Conservation (phyloP, 2,888 invertebrate species). For the Phrixothrix hirtus region DNA sequence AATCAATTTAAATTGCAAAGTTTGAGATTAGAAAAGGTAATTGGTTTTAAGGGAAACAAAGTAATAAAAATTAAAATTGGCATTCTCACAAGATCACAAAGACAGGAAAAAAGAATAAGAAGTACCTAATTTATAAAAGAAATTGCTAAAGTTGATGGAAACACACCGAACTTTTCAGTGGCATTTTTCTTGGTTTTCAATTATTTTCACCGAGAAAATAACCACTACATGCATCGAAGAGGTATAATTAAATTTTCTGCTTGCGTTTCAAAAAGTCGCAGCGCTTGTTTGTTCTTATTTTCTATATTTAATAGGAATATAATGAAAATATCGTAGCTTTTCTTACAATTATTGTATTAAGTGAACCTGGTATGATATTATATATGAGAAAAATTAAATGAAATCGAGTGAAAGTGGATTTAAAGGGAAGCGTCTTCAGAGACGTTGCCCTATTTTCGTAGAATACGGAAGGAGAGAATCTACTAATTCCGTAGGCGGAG, state of each 20-base stretch:
- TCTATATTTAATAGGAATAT: too few species aligned
- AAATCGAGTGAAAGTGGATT: slow-evolving; percentile 15
- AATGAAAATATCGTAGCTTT: slow-evolving; percentile 2
- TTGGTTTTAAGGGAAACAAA: not conserved
- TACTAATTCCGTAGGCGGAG: slow-evolving; percentile 42
- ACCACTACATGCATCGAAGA: slow-evolving; percentile 8
- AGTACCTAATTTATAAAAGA: slow-evolving; percentile 15
- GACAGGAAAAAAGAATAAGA: slow-evolving; percentile 13
- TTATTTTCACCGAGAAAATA: slow-evolving; percentile 13
- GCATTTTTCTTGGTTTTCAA: slow-evolving; percentile 14
- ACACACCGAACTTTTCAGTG: slow-evolving; percentile 8
- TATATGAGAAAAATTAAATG: slow-evolving; percentile 13
- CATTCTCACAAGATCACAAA: slow-evolving; percentile 10
- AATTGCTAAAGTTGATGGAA: slow-evolving; percentile 15
- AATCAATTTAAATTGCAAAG: too few species aligned
- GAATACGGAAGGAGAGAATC: slow-evolving; percentile 23
- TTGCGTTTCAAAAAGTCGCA: not conserved
- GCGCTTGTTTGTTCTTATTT: too few species aligned
- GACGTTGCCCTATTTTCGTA: slow-evolving; percentile 20
- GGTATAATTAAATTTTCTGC: slow-evolving; percentile 15
- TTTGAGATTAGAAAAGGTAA: too few species aligned
- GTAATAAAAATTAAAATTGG: slow-evolving; percentile 10
- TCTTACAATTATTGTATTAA: not conserved
- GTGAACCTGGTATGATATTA: slow-evolving; percentile 5
- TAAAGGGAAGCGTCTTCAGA: slow-evolving; percentile 15